Evolutionary conservation across 1,140 invertebrate species (phyloP).

Genomic region (Pachyrhynchus sulphureomaculatus): DNA sequence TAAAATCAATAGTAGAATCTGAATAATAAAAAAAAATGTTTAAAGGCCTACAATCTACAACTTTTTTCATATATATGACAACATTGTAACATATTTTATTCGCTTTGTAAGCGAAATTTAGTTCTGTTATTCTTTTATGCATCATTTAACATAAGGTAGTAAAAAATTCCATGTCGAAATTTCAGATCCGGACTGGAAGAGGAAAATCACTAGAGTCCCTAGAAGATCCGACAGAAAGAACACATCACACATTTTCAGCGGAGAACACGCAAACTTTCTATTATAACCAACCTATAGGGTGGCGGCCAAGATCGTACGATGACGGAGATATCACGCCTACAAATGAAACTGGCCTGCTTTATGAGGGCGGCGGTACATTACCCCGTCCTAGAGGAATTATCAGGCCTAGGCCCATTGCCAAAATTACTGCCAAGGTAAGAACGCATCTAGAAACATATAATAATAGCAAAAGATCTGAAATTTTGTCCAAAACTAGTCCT

Average conservation of each 20-base stretch:
- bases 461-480: too few relatives aligned
- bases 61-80: too few relatives aligned
- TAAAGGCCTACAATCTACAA: too few relatives aligned
- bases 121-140: too few relatives aligned
- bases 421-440: conserved; percentile 66
- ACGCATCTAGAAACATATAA: too few relatives aligned
- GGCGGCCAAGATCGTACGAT: conserved; percentile 80
- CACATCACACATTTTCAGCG: conserved; percentile 64
- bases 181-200: conserved; percentile 68
- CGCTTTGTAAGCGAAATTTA: too few relatives aligned
- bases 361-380: conserved; percentile 75
- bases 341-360: conserved; percentile 67
- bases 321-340: conserved; percentile 87
- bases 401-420: conserved; percentile 81
- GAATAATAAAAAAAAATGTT: too few relatives aligned
- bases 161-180: too few relatives aligned
- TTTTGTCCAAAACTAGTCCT: too few relatives aligned
- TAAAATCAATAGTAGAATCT: too few relatives aligned
- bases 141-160: too few relatives aligned
- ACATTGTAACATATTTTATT: too few relatives aligned
- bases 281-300: conserved; percentile 57
- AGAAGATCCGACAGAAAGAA: conserved; percentile 66
- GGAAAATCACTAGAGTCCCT: conserved; percentile 83
- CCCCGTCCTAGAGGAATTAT: conserved; percentile 80
- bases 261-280: conserved; percentile 57